Evolutionary conservation across 2,888 invertebrate genomes (phyloP).

Genomic region (Leptinotarsa tumamoca): DNA sequence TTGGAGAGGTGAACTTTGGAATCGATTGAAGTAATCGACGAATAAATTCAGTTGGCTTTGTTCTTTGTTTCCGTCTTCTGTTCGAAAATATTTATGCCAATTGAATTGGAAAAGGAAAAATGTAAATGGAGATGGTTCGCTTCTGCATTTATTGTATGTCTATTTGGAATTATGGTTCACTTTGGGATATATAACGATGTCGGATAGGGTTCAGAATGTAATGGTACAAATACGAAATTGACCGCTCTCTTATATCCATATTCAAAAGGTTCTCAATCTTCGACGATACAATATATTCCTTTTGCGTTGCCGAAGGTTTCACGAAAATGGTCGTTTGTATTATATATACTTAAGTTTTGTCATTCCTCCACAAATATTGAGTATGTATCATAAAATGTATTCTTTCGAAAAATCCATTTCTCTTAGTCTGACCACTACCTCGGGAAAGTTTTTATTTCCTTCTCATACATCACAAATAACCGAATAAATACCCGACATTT

Average conservation of each 20-base stretch:
- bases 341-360: no score
- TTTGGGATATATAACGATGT: slow-evolving; percentile 11
- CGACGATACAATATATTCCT: not conserved
- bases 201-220: not conserved
- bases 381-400: no score
- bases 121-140: slow-evolving; percentile 11
- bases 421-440: no score
- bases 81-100: slow-evolving; percentile 16
- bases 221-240: slow-evolving; percentile 2
- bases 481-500: no score
- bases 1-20: slow-evolving; percentile 3
- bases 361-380: no score
- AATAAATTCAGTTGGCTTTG: slow-evolving; percentile 11
- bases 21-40: slow-evolving; percentile 9
- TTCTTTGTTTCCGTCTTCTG: slow-evolving; percentile 11
- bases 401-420: no score
- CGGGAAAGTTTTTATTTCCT: no score
- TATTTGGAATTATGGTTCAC: slow-evolving; percentile 8
- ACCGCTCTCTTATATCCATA: not conserved
- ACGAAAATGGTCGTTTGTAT: no score
- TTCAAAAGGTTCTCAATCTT: slow-evolving; percentile 3
- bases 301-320: not conserved
- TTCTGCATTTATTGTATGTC: slow-evolving; percentile 14
- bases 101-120: slow-evolving; percentile 11
- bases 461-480: no score